These are phyloP conservation scores for Athrips mouffetella DNA, from an alignment of 2,888 invertebrate species.

Conservation along the genomic window DNA sequence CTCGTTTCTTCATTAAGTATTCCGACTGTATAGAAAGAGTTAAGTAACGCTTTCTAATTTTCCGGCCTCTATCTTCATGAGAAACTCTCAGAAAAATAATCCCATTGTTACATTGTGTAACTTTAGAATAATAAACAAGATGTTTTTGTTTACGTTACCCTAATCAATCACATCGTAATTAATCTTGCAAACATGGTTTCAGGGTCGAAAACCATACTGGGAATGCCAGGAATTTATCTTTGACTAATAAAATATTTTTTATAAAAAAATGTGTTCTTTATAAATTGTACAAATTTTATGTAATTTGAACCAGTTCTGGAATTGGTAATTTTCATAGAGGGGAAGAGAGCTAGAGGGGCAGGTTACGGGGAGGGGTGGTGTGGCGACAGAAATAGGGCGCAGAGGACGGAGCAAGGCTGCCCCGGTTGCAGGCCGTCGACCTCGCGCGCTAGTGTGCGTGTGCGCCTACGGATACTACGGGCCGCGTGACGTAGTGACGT, in stretches of 20 bases:
- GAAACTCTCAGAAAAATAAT: neutral
- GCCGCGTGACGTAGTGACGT: constrained; percentile 37
- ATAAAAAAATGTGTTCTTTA: constrained; percentile 5
- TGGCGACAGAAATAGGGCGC: constrained; percentile 77
- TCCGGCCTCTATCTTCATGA: neutral
- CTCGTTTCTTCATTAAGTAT: neutral
- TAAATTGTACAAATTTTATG: constrained; percentile 27
- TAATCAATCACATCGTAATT: neutral
- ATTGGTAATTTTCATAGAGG: constrained; percentile 53
- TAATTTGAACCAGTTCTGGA: constrained; percentile 38
- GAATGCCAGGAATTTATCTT: constrained; percentile 6
- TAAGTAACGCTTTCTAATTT: constrained; percentile 10
- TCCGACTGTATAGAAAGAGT: neutral
- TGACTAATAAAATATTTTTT: constrained; percentile 6
- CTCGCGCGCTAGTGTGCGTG: constrained; percentile 47
- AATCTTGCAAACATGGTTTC: neutral
- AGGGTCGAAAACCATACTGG: neutral
- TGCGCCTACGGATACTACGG: constrained; percentile 44
- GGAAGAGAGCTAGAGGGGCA: constrained; percentile 40
- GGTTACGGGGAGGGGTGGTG: constrained; percentile 40
- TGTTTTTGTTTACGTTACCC: neutral
- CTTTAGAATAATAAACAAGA: neutral
- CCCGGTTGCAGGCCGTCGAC: constrained; percentile 73
- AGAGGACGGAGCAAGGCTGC: constrained; percentile 78
- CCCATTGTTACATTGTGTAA: neutral